Evolutionary conservation across 1,140 invertebrate species (phyloP).

Genomic region (Arion vulgaris): DNA sequence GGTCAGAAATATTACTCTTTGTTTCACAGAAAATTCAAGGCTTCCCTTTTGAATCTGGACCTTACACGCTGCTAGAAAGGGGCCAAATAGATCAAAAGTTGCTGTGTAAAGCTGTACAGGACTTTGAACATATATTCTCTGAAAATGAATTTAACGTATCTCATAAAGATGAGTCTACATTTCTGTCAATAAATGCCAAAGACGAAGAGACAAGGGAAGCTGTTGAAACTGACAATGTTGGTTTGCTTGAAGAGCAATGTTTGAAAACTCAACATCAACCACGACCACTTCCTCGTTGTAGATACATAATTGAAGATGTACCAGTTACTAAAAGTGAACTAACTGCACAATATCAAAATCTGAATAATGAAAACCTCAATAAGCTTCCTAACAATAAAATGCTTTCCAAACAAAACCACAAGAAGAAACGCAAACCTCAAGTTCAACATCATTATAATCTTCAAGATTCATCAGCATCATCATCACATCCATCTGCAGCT

Average conservation of each 20-base stretch:
- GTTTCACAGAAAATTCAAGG: constrained; percentile 21
- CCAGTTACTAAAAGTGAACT: neutral
- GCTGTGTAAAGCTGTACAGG: neutral
- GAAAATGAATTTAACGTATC: neutral
- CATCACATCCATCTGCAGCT: neutral
- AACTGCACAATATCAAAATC: neutral
- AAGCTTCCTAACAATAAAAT: neutral
- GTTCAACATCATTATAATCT: neutral
- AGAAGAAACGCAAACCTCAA: neutral
- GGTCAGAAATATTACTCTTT: too few relatives aligned
- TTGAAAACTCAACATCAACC: neutral
- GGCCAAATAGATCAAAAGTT: neutral
- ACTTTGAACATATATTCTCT: constrained; percentile 4
- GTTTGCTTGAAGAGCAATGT: neutral
- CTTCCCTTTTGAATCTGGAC: neutral
- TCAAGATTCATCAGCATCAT: neutral
- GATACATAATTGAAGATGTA: neutral
- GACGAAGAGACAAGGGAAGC: neutral
- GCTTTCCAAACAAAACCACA: neutral
- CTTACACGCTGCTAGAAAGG: neutral
- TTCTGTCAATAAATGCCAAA: neutral
- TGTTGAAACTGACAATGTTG: neutral
- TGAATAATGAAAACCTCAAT: neutral
- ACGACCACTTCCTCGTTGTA: neutral
- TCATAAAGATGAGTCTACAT: neutral